A percentile compares a stretch with the other conserved stretches of the same genome.
Evolutionary conservation across 1,140 invertebrate species (phyloP).

Genomic region (Tenebrio molitor): DNA sequence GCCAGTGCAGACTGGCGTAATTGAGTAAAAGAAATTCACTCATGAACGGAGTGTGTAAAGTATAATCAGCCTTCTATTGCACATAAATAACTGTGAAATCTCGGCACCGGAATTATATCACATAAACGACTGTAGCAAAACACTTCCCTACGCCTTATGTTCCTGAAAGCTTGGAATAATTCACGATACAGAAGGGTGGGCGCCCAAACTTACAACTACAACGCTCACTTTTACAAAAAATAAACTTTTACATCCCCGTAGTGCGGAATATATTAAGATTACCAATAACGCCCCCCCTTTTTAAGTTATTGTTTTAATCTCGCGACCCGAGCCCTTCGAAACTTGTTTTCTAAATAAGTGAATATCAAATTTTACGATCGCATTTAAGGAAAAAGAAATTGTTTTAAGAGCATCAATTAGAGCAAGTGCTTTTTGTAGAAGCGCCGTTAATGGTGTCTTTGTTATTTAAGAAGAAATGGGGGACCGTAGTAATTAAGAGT

Average conservation of each 20-base stretch:
- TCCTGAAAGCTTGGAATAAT: slow-evolving; percentile 52
- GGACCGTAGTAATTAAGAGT: slow-evolving; percentile 25
- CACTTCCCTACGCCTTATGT: slow-evolving; percentile 53
- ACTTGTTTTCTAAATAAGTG: neutral
- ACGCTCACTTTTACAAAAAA: slow-evolving; percentile 44
- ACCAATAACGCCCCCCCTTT: neutral
- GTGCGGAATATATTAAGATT: slow-evolving; percentile 18
- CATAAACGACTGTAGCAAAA: slow-evolving; percentile 53
- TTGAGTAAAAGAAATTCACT: slow-evolving; percentile 42
- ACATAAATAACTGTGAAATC: slow-evolving; percentile 54
- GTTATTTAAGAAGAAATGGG: slow-evolving; percentile 28
- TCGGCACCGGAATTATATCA: slow-evolving; percentile 53
- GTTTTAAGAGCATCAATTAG: slow-evolving; percentile 36
- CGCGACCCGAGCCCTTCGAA: neutral
- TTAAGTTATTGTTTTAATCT: slow-evolving; percentile 19
- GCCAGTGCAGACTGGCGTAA: too few relatives aligned
- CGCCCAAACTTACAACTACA: slow-evolving; percentile 40
- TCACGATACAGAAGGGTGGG: slow-evolving; percentile 47
- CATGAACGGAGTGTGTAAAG: slow-evolving; percentile 48
- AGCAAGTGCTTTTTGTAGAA: neutral
- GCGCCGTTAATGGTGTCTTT: slow-evolving; percentile 16
- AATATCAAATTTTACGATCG: slow-evolving; percentile 21
- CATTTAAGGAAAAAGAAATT: neutral
- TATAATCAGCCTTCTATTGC: slow-evolving; percentile 52
- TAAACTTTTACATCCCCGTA: slow-evolving; percentile 27